A percentile compares a stretch with the other conserved stretches of the same genome.
Conservation (phyloP, 2,888 invertebrate genomes). For the Athalia rosae region DNA sequence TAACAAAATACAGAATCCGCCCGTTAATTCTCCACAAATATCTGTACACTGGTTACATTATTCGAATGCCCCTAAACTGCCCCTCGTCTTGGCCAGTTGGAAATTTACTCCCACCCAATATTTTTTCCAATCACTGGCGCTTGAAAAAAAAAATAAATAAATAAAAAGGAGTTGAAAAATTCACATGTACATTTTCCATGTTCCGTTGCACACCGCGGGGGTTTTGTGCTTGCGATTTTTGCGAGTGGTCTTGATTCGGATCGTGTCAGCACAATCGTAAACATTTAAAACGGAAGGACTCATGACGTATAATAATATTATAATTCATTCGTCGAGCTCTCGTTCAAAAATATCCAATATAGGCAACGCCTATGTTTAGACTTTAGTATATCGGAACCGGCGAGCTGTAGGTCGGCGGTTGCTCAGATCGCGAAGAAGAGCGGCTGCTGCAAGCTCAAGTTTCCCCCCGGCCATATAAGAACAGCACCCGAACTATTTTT, state of each 20-base stretch:
- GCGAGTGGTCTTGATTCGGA: too few species aligned
- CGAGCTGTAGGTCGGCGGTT: background rate
- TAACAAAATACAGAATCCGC: background rate
- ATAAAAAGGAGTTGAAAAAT: background rate
- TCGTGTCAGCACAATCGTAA: too few species aligned
- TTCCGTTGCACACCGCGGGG: background rate
- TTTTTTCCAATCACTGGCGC: background rate
- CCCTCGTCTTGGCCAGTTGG: background rate
- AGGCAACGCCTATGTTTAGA: constrained; percentile 64
- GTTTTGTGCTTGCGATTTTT: background rate
- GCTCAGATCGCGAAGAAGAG: constrained; percentile 36
- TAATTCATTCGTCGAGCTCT: constrained; percentile 48
- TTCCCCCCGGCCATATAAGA: constrained; percentile 72
- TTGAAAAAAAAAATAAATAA: background rate
- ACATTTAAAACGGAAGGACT: background rate
- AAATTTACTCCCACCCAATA: too few species aligned
- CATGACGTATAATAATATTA: background rate
- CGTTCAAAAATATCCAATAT: constrained; percentile 66
- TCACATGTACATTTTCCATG: background rate
- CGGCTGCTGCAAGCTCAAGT: constrained; percentile 62
- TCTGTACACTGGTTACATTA: background rate
- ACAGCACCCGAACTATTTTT: constrained; percentile 69
- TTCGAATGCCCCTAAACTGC: background rate
- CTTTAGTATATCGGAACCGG: constrained; percentile 27
- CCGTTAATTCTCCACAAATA: constrained; percentile 13